Conservation (phyloP, 2,113 vertebrate species). For the Hassar affinis region DNA sequence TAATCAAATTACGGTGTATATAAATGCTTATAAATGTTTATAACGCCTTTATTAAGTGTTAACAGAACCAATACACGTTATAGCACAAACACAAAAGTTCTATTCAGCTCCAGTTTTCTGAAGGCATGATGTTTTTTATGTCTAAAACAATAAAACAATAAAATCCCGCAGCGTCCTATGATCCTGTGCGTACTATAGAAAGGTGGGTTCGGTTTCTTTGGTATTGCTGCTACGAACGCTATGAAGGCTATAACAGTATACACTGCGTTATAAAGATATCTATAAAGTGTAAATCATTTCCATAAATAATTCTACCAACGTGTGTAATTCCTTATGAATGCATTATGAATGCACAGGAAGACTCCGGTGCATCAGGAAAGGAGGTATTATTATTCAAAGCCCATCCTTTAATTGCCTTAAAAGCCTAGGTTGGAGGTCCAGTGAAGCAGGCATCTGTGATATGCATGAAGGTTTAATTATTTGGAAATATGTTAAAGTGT, state of each 20-base stretch:
- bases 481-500: conserved; percentile 24
- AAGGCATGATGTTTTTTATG: no score
- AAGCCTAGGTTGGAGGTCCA: conserved; percentile 65
- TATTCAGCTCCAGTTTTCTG: neutral
- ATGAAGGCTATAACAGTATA: neutral
- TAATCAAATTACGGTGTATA: no score
- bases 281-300: neutral
- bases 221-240: neutral
- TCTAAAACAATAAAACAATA: conserved; percentile 57
- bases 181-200: neutral
- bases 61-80: neutral
- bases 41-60: neutral
- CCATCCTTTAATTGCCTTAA: conserved; percentile 79
- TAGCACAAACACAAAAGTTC: neutral
- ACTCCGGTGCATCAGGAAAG: conserved; percentile 79
- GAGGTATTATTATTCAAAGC: conserved; percentile 79
- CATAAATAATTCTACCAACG: neutral
- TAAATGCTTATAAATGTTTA: neutral
- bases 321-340: neutral
- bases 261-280: neutral
- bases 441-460: conserved; percentile 6
- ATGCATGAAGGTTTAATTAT: conserved; percentile 35
- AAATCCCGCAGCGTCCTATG: neutral
- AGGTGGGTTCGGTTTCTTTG: neutral
- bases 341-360: conserved; percentile 46